A percentile compares a stretch with the other conserved stretches of the same genome.
phyloP scores from a whole-genome alignment of 2,113 vertebrate genomes.

The Anguilla japonica region DNA sequence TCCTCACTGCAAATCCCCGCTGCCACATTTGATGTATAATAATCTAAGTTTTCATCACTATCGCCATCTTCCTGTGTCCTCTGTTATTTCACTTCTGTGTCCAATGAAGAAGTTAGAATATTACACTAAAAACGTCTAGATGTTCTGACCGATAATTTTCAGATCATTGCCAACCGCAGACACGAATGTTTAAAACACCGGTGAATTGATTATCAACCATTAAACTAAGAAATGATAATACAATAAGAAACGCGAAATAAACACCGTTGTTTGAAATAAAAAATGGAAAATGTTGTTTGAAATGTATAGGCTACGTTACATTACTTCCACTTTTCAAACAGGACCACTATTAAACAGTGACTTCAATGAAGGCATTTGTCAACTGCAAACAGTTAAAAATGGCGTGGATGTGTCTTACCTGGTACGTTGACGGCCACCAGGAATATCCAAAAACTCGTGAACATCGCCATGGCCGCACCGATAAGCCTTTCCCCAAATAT shows the following conservation, averaged over 20 bases:
- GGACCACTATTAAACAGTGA: not conserved
- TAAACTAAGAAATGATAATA: no score
- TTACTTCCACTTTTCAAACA: not conserved
- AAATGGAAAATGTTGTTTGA: no score
- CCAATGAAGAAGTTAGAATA: conserved; percentile 13
- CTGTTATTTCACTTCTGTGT: conserved; percentile 39
- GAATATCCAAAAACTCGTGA: conserved; percentile 64
- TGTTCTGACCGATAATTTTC: no score
- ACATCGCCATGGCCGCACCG: conserved; percentile 63
- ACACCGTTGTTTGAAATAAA: no score
- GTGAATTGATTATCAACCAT: no score
- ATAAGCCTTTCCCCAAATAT: conserved; percentile 47
- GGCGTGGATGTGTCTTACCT: conserved; percentile 56
- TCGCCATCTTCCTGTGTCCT: conserved; percentile 68
- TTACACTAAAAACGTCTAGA: not conserved
- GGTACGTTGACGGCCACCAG: conserved; percentile 62
- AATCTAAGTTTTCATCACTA: conserved; percentile 37
- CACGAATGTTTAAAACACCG: no score
- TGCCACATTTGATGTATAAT: not conserved
- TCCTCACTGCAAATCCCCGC: not conserved
- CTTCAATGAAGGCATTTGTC: not conserved
- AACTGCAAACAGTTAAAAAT: not conserved
- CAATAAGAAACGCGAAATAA: no score
- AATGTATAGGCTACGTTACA: not conserved
- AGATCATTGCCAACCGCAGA: no score